phyloP scores from a whole-genome alignment of 1,140 invertebrate species.

The Drosophila lini region DNA sequence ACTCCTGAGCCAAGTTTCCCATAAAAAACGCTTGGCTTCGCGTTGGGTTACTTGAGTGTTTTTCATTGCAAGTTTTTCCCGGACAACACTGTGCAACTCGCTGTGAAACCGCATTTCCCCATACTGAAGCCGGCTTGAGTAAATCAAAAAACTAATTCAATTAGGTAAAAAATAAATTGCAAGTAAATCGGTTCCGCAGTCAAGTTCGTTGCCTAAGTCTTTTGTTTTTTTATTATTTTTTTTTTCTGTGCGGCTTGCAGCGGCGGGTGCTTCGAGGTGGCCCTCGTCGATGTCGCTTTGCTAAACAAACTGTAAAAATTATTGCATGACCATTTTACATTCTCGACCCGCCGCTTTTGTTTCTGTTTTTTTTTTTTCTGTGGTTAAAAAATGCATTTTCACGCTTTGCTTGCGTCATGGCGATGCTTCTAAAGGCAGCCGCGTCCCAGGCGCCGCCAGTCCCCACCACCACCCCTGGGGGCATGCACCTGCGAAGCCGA shows the following conservation, averaged over 20 bases:
- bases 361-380: constrained; percentile 19
- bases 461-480: constrained; percentile 14
- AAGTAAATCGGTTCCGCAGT: constrained; percentile 12
- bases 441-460: not conserved
- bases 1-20: not conserved
- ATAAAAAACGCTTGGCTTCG: not conserved
- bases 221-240: constrained; percentile 46
- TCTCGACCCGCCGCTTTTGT: constrained; percentile 18
- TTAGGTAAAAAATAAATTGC: not conserved
- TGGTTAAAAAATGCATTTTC: constrained; percentile 70
- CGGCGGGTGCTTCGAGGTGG: not conserved
- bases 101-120: constrained; percentile 27
- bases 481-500: constrained; percentile 60
- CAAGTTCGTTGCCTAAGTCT: constrained; percentile 82
- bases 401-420: constrained; percentile 60
- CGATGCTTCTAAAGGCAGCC: constrained; percentile 12
- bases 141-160: constrained; percentile 20
- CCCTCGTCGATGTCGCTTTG: constrained; percentile 61
- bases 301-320: constrained; percentile 80
- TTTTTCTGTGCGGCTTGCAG: not conserved
- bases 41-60: not conserved
- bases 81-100: not conserved
- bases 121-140: not conserved
- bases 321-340: constrained; percentile 66
- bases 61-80: not conserved